These are phyloP conservation scores for Bufotes viridis DNA, from an alignment of 2,797 vertebrate species.

Conservation along the genomic window DNA sequence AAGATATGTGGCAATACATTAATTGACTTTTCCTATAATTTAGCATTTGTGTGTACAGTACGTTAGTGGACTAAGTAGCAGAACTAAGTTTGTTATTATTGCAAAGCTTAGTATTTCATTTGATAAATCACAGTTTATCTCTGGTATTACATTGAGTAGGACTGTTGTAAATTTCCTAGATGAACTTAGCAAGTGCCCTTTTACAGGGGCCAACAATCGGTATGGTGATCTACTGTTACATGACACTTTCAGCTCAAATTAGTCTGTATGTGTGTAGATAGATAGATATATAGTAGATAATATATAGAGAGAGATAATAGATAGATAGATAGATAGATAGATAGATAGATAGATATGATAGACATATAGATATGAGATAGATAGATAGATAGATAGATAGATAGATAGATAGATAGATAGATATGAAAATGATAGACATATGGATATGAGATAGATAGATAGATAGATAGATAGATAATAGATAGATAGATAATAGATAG, in stretches of 20 bases:
- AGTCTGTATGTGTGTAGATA: background rate
- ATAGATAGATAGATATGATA: background rate
- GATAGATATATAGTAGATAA: background rate
- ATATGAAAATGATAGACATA: background rate
- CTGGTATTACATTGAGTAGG: background rate
- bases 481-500: background rate
- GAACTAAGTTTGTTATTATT: background rate
- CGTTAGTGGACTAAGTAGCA: background rate
- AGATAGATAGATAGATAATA: background rate
- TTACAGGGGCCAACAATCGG: background rate
- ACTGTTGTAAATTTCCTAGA: background rate
- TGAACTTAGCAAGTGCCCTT: too few species aligned
- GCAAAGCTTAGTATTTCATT: background rate
- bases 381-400: slow-evolving; percentile 3
- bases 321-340: background rate
- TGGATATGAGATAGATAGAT: background rate
- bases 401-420: background rate
- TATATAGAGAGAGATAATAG: background rate
- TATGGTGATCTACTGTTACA: background rate
- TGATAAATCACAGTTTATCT: background rate
- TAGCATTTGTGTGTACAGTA: background rate
- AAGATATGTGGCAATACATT: slow-evolving; percentile 24
- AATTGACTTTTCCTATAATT: background rate
- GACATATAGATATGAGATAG: background rate
- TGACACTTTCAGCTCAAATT: background rate